Evolutionary conservation across 1,140 invertebrate species (phyloP).

Genomic region (Papilio dardanus): DNA sequence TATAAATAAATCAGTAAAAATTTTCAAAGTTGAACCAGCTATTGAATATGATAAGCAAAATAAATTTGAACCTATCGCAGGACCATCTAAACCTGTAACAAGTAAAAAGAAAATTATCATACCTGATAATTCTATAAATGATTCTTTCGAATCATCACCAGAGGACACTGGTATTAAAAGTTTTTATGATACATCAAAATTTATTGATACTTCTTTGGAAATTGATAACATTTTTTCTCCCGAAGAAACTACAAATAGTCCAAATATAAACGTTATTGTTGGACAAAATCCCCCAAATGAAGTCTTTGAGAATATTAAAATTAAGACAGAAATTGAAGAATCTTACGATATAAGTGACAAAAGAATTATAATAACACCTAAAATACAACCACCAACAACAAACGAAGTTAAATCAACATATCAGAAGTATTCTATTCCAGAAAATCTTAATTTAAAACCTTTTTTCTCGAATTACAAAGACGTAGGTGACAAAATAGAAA

Average conservation of each 20-base stretch:
- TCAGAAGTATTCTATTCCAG: slow-evolving; percentile 83
- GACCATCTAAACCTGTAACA: slow-evolving; percentile 63
- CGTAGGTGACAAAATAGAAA: slow-evolving; percentile 85
- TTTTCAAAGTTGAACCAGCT: slow-evolving; percentile 43
- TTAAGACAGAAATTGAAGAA: slow-evolving; percentile 24
- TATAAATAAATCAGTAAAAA: slow-evolving; percentile 41
- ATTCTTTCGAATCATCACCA: slow-evolving; percentile 54
- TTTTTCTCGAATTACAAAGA: slow-evolving; percentile 88
- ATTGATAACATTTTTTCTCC: slow-evolving; percentile 15
- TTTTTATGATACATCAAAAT: slow-evolving; percentile 76
- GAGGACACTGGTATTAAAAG: slow-evolving; percentile 69
- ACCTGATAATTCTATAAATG: slow-evolving; percentile 41
- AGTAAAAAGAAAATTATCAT: slow-evolving; percentile 38
- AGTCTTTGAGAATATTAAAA: not conserved
- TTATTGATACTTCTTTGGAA: slow-evolving; percentile 66
- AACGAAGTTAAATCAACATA: slow-evolving; percentile 82
- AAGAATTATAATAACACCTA: slow-evolving; percentile 59
- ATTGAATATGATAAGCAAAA: slow-evolving; percentile 74
- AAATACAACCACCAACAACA: slow-evolving; percentile 83
- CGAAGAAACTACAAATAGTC: slow-evolving; percentile 24
- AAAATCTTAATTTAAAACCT: slow-evolving; percentile 81
- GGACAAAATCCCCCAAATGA: slow-evolving; percentile 31
- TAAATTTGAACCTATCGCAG: slow-evolving; percentile 72
- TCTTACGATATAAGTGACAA: slow-evolving; percentile 18
- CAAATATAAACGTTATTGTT: slow-evolving; percentile 31